These are phyloP conservation scores for Anastrepha obliqua DNA, from an alignment of 1,140 invertebrate genomes.

Conservation along the genomic window DNA sequence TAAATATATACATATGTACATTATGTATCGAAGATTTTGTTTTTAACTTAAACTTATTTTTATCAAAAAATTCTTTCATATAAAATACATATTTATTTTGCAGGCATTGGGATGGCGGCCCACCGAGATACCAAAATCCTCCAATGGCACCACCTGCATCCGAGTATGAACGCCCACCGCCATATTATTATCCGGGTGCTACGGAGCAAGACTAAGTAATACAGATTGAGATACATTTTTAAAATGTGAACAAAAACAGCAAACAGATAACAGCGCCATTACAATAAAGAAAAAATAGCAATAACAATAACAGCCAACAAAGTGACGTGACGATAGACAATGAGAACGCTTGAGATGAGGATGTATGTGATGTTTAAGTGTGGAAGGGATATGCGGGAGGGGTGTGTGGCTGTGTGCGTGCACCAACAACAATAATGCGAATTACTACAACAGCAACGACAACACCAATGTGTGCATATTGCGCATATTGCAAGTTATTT, in stretches of 20 bases:
- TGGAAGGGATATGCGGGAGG: neutral
- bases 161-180: slow-evolving; percentile 92
- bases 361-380: neutral
- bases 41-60: neutral
- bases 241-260: slow-evolving; percentile 39
- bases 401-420: neutral
- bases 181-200: slow-evolving; percentile 92
- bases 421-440: neutral
- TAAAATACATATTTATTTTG: neutral
- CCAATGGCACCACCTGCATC: slow-evolving; percentile 80
- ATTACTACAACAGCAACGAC: neutral
- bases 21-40: neutral
- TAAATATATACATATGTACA: neutral
- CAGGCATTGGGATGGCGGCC: slow-evolving; percentile 87
- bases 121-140: slow-evolving; percentile 86
- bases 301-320: neutral
- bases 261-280: neutral
- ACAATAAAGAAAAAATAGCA: neutral
- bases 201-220: slow-evolving; percentile 72
- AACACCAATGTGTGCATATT: neutral
- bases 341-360: neutral
- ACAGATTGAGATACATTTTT: slow-evolving; percentile 59
- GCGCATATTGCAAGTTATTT: slow-evolving; percentile 6
- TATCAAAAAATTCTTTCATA: neutral
- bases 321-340: neutral